These are phyloP conservation scores for Drosophila jambulina DNA, from an alignment of 1,140 invertebrate genomes.

Conservation along the genomic window DNA sequence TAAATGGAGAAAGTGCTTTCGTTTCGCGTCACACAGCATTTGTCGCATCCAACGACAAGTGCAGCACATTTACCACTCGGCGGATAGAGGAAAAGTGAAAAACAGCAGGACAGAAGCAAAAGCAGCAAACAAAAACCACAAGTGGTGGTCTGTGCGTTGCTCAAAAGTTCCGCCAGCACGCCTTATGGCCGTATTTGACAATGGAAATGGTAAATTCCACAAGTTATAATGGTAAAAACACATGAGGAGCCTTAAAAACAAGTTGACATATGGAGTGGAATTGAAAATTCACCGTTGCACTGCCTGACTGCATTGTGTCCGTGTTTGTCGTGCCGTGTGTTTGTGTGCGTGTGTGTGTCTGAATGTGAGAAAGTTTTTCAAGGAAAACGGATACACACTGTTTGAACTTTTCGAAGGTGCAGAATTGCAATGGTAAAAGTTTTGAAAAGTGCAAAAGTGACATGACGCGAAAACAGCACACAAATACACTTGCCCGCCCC, in stretches of 20 bases:
- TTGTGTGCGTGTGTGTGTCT: constrained; percentile 33
- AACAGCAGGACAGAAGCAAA: constrained; percentile 6
- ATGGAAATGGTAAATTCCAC: constrained; percentile 31
- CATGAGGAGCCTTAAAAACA: background rate
- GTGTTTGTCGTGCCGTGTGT: constrained; percentile 12
- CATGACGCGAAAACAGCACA: constrained; percentile 35
- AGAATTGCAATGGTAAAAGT: constrained; percentile 54
- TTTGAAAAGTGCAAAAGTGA: constrained; percentile 47
- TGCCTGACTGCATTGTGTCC: constrained; percentile 50
- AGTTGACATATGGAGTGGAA: constrained; percentile 56
- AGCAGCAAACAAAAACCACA: constrained; percentile 30
- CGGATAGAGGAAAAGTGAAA: constrained; percentile 21
- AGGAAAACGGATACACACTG: constrained; percentile 82
- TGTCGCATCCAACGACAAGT: constrained; percentile 46
- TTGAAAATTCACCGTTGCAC: constrained; percentile 57
- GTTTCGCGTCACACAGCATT: constrained; percentile 45
- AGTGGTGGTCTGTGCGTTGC: constrained; percentile 30
- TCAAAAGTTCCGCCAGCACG: constrained; percentile 2
- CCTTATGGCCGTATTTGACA: constrained; percentile 3
- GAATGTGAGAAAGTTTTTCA: constrained; percentile 68
- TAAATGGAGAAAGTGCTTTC: constrained; percentile 50
- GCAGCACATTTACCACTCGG: constrained; percentile 22
- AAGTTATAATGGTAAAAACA: constrained; percentile 8
- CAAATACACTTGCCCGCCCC: background rate
- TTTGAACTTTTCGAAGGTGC: constrained; percentile 74